Evolutionary conservation across 2,888 invertebrate species (phyloP), one percentile per base, ranked within the genome.

Genomic region (Himalopsyche kuldschensis): DNA sequence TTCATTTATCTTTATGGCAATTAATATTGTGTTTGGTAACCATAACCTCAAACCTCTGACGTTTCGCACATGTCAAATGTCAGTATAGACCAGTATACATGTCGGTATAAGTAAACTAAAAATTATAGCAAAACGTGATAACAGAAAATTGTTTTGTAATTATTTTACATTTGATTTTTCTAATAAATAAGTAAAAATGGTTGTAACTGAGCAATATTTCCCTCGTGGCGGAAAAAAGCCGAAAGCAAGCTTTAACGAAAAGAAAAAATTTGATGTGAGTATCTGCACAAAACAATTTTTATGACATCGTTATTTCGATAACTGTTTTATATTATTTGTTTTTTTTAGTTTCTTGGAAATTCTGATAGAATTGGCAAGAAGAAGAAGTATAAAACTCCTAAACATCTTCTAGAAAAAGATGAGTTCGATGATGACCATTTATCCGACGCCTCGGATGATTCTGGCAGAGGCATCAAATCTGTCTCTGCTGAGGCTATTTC

Each of bases 171-270:
- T 55, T 55, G 10, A 55, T 8, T 55, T 55, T 3, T 20, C 5
- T 24, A 55, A 55, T 20, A 20, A 55, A 20, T 55, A 55, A 55
- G 55, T 20, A 5, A 81, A 69, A 3, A 86, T 86, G 86, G 85
- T 83, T 31, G 90, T 90, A 48, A 89, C 89, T 78, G 93, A 93
- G 87, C 92, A 93, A 88, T 92, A 91, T 88, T 93, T 93, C 88
- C 93, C 93, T 17, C 91, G 93, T 83, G 93, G 93, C 79, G 92
- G 93, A 11, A 91, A 90, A 87, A 92, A 92, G 87, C 91, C 92
- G 1, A 89, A 90, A 47, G 88, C 89, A 47, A 20, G 41, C n/a
- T 81, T 84, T 46, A 84, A 81, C 30, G 84, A 85, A 20, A 27
- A 63, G 17, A 89, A 90, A 86, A 88, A 91, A 88, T 91, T 91